Evolutionary conservation across 2,797 vertebrate genomes (phyloP).

Genomic region (Enteromius trimaculatus): DNA sequence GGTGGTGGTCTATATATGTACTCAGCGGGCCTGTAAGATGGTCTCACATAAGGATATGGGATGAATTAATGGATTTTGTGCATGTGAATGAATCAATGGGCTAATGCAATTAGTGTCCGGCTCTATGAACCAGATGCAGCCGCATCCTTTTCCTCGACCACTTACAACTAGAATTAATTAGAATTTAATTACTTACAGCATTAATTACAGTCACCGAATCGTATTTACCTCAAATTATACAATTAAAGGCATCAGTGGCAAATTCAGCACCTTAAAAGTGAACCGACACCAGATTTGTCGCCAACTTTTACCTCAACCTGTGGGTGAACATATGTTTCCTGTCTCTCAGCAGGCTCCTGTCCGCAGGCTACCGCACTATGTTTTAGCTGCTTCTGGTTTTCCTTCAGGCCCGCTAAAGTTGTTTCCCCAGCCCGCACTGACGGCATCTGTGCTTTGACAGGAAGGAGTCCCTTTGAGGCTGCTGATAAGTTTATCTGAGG

Average conservation of each 20-base stretch:
- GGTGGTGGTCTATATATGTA: conserved; percentile 9
- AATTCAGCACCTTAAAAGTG: conserved; percentile 12
- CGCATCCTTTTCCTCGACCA: conserved; percentile 11
- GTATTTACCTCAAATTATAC: conserved; percentile 36
- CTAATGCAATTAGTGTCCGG: conserved; percentile 49
- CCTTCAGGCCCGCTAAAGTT: conserved; percentile 52
- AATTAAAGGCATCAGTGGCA: background rate
- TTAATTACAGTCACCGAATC: conserved; percentile 41
- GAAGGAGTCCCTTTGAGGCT: conserved; percentile 55
- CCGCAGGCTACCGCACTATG: conserved; percentile 48
- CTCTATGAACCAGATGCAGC: conserved; percentile 23
- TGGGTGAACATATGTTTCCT: conserved; percentile 29
- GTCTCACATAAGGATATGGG: conserved; percentile 35
- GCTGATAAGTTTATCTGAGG: conserved; percentile 66
- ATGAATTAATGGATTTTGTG: conserved; percentile 43
- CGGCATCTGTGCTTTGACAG: conserved; percentile 62
- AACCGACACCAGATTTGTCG: background rate
- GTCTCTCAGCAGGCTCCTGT: conserved; percentile 47
- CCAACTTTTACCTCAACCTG: conserved; percentile 40
- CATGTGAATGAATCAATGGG: conserved; percentile 49
- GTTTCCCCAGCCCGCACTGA: conserved; percentile 57
- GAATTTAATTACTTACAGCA: conserved; percentile 44
- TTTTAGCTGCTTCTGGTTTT: conserved; percentile 53
- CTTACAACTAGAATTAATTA: conserved; percentile 36
- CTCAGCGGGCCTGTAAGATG: conserved; percentile 39